These are phyloP conservation scores for Cinara cedri DNA, from an alignment of 2,888 invertebrate genomes.

Conservation along the genomic window DNA sequence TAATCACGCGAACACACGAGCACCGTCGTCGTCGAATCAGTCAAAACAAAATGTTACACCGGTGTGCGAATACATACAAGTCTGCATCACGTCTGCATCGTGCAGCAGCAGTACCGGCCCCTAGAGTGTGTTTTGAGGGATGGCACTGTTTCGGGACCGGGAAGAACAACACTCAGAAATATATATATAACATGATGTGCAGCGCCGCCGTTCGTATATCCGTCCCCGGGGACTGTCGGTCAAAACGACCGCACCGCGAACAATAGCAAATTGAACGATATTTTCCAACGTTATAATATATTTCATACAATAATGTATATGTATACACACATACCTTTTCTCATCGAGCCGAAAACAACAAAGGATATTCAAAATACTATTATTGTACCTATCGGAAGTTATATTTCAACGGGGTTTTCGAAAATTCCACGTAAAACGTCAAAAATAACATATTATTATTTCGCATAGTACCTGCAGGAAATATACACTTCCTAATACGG, in stretches of 20 bases:
- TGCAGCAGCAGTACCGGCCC: not conserved
- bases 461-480: not conserved
- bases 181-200: not conserved
- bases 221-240: not conserved
- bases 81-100: not conserved
- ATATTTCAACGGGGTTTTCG: not conserved
- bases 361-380: not conserved
- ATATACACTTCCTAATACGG: not conserved
- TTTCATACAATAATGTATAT: not conserved
- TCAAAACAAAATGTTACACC: conserved; percentile 21
- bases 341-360: not conserved
- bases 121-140: not conserved
- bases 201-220: too few species aligned
- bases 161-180: not conserved
- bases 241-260: not conserved
- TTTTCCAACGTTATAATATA: not conserved
- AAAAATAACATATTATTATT: too few species aligned
- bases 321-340: not conserved
- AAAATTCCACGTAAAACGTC: too few species aligned
- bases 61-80: not conserved
- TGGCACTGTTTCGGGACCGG: not conserved
- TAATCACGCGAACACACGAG: not conserved
- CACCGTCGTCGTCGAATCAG: not conserved
- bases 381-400: not conserved
- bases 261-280: conserved; percentile 1